Percentiles rank a stretch among this genome's conserved stretches.
Conservation (phyloP, 2,888 invertebrate species). For the Orthosia gothica region DNA sequence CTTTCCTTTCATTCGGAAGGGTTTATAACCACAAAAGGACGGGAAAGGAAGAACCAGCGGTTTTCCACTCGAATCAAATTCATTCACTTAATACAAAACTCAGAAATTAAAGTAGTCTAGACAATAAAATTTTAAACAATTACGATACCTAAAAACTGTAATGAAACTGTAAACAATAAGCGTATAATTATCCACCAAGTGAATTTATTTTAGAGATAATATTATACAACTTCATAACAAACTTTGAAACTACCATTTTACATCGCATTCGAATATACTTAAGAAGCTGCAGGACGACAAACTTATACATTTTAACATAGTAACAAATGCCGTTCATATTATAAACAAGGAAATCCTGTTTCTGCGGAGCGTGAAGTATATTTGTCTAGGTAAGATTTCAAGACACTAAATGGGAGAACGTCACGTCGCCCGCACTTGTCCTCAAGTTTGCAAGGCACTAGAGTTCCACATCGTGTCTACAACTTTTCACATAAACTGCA, state of each 20-base stretch:
- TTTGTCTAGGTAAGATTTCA: constrained; percentile 77
- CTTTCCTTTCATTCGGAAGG: constrained; percentile 33
- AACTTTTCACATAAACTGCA: constrained; percentile 89
- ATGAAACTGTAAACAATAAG: constrained; percentile 31
- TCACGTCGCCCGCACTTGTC: constrained; percentile 88
- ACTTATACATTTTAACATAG: constrained; percentile 66
- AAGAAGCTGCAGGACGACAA: constrained; percentile 59
- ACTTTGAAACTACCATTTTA: constrained; percentile 39
- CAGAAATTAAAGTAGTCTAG: constrained; percentile 21
- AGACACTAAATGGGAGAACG: constrained; percentile 78
- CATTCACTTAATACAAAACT: constrained; percentile 48
- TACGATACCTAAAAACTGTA: constrained; percentile 5
- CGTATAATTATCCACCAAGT: constrained; percentile 17
- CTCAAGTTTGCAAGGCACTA: constrained; percentile 81
- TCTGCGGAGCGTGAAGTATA: constrained; percentile 69
- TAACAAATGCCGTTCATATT: constrained; percentile 63
- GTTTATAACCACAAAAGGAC: constrained; percentile 47
- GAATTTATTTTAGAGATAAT: constrained; percentile 32
- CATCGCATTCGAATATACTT: constrained; percentile 37
- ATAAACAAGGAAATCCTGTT: constrained; percentile 70
- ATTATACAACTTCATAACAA: constrained; percentile 35
- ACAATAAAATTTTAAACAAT: constrained; percentile 16
- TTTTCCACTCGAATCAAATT: constrained; percentile 33
- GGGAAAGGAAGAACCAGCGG: constrained; percentile 28
- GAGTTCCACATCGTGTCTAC: constrained; percentile 81